Conservation (phyloP, 2,888 invertebrate species). For the Strigamia crassipes region DNA sequence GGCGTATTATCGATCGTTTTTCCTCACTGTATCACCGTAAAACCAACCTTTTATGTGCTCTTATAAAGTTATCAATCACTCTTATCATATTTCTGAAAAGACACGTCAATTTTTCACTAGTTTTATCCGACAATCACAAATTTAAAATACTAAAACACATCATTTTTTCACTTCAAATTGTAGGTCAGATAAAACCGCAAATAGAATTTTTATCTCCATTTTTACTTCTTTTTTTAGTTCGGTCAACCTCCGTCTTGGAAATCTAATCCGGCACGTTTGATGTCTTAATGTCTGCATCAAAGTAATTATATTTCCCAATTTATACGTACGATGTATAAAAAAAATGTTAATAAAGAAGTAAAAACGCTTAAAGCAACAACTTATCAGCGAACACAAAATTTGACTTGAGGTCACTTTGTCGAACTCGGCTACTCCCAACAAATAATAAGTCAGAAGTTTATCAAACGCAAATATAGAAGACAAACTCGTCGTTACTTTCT, state of each 20-base stretch:
- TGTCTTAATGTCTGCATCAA: not conserved
- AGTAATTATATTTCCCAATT: not conserved
- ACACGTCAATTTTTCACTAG: not conserved
- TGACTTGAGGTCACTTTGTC: no score
- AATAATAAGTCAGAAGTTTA: no score
- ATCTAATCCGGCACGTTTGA: not conserved
- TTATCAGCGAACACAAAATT: no score
- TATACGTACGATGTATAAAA: not conserved
- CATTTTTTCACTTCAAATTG: not conserved
- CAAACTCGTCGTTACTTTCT: not conserved
- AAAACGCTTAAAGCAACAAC: no score
- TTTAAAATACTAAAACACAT: not conserved
- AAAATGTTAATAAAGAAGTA: not conserved
- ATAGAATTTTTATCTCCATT: constrained; percentile 14
- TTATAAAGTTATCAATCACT: constrained; percentile 1
- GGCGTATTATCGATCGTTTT: constrained; percentile 6
- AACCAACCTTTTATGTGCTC: not conserved
- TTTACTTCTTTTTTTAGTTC: not conserved
- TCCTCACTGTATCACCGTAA: not conserved
- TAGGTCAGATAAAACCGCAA: constrained; percentile 14
- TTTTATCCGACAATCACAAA: not conserved
- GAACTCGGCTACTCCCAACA: no score
- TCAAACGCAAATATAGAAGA: no score
- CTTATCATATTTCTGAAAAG: not conserved
- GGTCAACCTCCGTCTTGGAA: not conserved